phyloP scores from a whole-genome alignment of 1,140 invertebrate species.

The Neodiprion lecontei region DNA sequence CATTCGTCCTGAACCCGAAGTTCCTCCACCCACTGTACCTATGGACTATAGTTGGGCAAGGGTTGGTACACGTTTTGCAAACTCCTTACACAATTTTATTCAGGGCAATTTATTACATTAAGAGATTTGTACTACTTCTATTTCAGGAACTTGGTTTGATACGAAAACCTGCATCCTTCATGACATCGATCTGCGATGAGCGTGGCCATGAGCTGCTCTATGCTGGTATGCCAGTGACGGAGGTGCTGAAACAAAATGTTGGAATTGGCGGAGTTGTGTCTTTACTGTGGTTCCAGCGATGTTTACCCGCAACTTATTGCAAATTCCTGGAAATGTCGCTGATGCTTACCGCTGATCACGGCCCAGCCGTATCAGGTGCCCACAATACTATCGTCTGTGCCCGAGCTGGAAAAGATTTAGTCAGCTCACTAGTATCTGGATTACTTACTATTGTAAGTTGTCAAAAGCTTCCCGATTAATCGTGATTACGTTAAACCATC shows the following conservation, averaged over 20 bases:
- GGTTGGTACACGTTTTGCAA: constrained; percentile 58
- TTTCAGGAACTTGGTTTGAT: constrained; percentile 94
- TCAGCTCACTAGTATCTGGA: constrained; percentile 95
- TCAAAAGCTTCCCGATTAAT: constrained; percentile 15
- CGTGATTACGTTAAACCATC: constrained; percentile 11
- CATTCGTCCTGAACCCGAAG: constrained; percentile 88
- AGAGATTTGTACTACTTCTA: constrained; percentile 22
- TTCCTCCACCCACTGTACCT: constrained; percentile 97
- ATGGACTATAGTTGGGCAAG: constrained; percentile 99
- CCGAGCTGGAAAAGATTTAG: constrained; percentile 97
- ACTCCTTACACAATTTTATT: constrained; percentile 16
- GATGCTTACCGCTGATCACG: constrained; percentile 99
- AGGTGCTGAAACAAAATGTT: constrained; percentile 87
- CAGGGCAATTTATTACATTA: neutral
- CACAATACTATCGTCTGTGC: constrained; percentile 99
- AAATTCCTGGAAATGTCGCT: constrained; percentile 99
- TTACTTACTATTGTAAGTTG: constrained; percentile 94
- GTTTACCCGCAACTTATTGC: constrained; percentile 91
- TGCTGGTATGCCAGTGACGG: constrained; percentile 98
- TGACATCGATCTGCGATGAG: constrained; percentile 99
- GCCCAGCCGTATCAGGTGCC: constrained; percentile 97
- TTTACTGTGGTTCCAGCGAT: constrained; percentile 97
- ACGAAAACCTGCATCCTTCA: constrained; percentile 98
- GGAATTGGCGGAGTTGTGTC: constrained; percentile 98
- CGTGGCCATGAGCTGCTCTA: constrained; percentile 97